Percentiles rank a stretch among this genome's conserved stretches.
Evolutionary conservation across 2,113 vertebrate species (phyloP).

Genomic region (Xiphophorus maculatus): DNA sequence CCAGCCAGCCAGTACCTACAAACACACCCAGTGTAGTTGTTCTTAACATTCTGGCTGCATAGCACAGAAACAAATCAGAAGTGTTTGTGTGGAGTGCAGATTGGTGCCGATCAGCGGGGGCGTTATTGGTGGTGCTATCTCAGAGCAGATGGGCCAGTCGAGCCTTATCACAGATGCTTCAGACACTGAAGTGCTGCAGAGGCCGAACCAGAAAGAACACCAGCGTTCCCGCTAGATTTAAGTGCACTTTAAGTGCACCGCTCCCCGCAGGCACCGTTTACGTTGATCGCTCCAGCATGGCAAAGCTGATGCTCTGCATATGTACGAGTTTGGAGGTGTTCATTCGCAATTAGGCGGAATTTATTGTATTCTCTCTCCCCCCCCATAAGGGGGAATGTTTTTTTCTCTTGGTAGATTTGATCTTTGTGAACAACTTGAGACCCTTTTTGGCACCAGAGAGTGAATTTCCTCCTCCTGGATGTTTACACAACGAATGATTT

Average conservation of each 20-base stretch:
- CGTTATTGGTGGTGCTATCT: slow-evolving; percentile 52
- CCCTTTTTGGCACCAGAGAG: slow-evolving; percentile 34
- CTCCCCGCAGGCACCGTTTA: slow-evolving; percentile 19
- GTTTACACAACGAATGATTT: slow-evolving; percentile 57
- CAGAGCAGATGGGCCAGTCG: slow-evolving; percentile 61
- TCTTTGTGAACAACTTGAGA: slow-evolving; percentile 16
- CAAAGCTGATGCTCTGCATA: slow-evolving; percentile 12
- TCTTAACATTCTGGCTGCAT: too few relatives aligned
- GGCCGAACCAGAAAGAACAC: slow-evolving; percentile 36
- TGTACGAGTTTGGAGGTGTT: slow-evolving; percentile 15
- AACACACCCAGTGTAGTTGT: slow-evolving; percentile 10
- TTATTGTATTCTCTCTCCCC: too few relatives aligned
- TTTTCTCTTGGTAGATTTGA: slow-evolving; percentile 27
- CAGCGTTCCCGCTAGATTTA: slow-evolving; percentile 37
- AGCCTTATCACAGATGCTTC: slow-evolving; percentile 67
- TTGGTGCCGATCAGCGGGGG: slow-evolving; percentile 39
- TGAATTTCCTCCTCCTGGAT: slow-evolving; percentile 35
- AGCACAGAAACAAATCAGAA: neutral
- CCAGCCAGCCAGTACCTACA: neutral
- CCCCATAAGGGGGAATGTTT: slow-evolving; percentile 3
- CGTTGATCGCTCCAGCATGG: slow-evolving; percentile 25
- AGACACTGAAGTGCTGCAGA: slow-evolving; percentile 58
- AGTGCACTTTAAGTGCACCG: slow-evolving; percentile 31
- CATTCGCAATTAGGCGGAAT: slow-evolving; percentile 5
- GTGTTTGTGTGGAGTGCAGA: slow-evolving; percentile 3